Percentiles rank a stretch among this genome's conserved stretches.
Evolutionary conservation across 1,140 invertebrate species (phyloP).

Genomic region (Dendroctonus ponderosae): DNA sequence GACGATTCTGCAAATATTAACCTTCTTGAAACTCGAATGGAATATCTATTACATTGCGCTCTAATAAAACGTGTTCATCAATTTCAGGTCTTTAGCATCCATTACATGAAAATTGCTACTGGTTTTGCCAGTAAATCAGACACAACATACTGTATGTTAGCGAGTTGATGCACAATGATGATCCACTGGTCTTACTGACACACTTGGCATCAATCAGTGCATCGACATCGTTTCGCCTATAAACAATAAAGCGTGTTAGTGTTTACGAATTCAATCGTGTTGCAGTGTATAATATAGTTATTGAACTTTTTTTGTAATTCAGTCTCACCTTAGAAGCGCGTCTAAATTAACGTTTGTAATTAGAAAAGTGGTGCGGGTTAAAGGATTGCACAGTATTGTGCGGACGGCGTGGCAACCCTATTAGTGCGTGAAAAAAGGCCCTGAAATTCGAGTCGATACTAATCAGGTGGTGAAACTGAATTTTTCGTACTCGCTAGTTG

Average conservation of each 20-base stretch:
- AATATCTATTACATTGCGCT: background rate
- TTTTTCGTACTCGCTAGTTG: no score
- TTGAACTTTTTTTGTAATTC: constrained; percentile 14
- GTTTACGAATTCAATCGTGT: constrained; percentile 11
- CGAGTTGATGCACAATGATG: background rate
- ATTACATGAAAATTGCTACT: background rate
- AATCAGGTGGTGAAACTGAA: background rate
- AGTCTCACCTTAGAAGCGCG: constrained; percentile 3
- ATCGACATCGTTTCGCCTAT: constrained; percentile 13
- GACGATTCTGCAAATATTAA: background rate
- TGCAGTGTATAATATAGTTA: background rate
- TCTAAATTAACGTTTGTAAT: constrained; percentile 9
- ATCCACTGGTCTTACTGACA: constrained; percentile 6
- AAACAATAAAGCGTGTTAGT: constrained; percentile 14
- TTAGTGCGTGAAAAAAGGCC: constrained; percentile 14
- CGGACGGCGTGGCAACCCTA: background rate
- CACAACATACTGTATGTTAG: background rate
- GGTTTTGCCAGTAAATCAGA: background rate
- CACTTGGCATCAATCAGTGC: constrained; percentile 17
- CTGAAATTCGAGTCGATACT: background rate
- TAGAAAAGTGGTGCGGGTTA: constrained; percentile 8
- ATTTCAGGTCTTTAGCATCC: background rate
- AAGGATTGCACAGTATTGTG: constrained; percentile 3
- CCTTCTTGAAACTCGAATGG: background rate
- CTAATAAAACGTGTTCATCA: background rate